Evolutionary conservation across 2,888 invertebrate genomes (phyloP), one percentile per base, ranked within the genome.

Genomic region (Caprella mutica): DNA sequence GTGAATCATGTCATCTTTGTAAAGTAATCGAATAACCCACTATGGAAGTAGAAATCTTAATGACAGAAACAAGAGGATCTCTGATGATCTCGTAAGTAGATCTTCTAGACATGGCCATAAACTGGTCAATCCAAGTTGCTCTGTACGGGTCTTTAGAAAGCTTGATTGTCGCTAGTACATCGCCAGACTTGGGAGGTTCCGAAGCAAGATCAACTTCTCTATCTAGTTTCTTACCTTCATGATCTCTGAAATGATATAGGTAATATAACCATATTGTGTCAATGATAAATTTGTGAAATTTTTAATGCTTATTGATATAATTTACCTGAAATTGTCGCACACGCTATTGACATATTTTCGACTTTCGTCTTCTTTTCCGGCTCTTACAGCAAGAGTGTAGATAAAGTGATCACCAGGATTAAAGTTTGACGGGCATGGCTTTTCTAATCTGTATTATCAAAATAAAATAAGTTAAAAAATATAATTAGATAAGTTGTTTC

Each of bases 351-450:
- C 83, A 3, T 85, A 83, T 59, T 84, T 81, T 44, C 83, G 78
- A 44, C 89, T 91, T 5, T 84, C 81, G 48, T 81, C 80, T 72
- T 93, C 92, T 12, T 83, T 77, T 0, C 85, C 86, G 0, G 92
- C 91, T 1, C 85, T 81, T 2, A 93, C 82, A 0, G 93, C 90
- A 65, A 94, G 73, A 2, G 88, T 80, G 71, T 92, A 87, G 50
- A 96, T 85, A 73, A 86, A 93, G 73, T 87, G 90, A 73, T 96
- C 94, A 0, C 92, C 92, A 3, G 93, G 93, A 72, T 93, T 94
- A 74, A 87, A 92, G 71, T 92, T 91, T 8, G 9, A 33, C 8
- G n/a, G n/a, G n/a, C n/a, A n/a, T n/a, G n/a, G n/a, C n/a, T n/a
- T n/a, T n/a, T n/a, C n/a, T n/a, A n/a, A n/a, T n/a, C n/a, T 35